Base-by-base conservation (phyloP, 2,797 vertebrate species). In the Schizopygopsis malacanthus region DNA sequence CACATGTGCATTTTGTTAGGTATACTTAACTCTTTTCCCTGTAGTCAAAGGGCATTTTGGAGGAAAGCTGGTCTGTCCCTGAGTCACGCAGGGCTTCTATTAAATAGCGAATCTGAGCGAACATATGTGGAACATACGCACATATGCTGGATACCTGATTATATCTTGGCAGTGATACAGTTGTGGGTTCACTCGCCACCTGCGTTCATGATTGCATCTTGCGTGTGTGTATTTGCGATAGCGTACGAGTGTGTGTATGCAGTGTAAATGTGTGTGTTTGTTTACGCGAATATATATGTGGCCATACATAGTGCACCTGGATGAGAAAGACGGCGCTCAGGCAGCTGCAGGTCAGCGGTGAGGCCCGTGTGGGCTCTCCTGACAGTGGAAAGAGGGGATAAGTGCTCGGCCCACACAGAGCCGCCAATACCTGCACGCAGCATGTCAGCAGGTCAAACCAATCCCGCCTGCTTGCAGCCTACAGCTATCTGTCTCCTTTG, bases 71-170 rank as follows among this genome's bases (percentile, higher is more conserved):
- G 73, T 88, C 63, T 82, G 81, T 87, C 69, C 85, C 86, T 86
- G 84, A 90, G 89, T 90, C 89, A 89, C 86, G 79, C 76, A 72
- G 70, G 41, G 52, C 83, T 83, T 61, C 75, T 47, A 39, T 85
- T 90, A 52, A 82, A 86, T 43, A 84, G 91, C 88, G 91, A 89
- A 85, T 86, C 88, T 88, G 67, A 52, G 61, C 41, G 90, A 91
- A 86, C 94, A 94, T 91, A 92, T 95, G 94, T 91, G 91, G 92
- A 88, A 91, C 92, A 90, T 91, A 82, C 90, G 85, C 89, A 82
- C 86, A 85, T 41, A 75, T 39, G 79, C 83, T 86, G 91, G 93
- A 92, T 90, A 82, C 92, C 89, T 88, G 80, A 89, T 91, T 87
- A 90, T 90, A 90, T 90, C 90, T 91, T 95, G 93, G 94, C 92